Evolutionary conservation across 1,140 invertebrate genomes (phyloP), one percentile per base, ranked within the genome.

Genomic region (Kradibia gibbosae): DNA sequence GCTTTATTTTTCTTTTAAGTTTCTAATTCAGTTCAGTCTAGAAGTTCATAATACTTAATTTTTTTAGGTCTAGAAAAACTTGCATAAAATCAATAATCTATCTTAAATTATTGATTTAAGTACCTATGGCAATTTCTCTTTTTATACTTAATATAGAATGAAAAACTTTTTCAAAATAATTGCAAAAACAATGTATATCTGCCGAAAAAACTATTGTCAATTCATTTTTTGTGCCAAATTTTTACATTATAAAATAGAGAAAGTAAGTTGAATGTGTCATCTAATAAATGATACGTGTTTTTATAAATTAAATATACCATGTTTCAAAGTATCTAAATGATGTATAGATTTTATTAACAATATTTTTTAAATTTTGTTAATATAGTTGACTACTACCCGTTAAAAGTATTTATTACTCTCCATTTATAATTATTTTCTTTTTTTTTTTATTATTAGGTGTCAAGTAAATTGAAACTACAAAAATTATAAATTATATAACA

Each of bases 141-240:
- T n/a, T n/a, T n/a, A n/a, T n/a, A n/a, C 15, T 22, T 22, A 10
- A 11, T 8, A 55, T 20, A 7, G 25, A 10, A 60, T 60, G 25
- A 31, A 60, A 60, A 31, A 10, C 1, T 28, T 60, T 31, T 2
- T 28, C 31, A 28, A 31, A 28, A 28, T 31, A 13, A 28, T 28
- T 7, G 10, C 7, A 31, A 60, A 60, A 60, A 31, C 1, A 28
- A 8, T 13, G 31, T 60, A 4, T 60, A 28, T 31, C 1, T 28
- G n/a, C 17, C 25, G 10, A 28, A 36, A 65, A 20, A 34, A 65
- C 20, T 2, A 42, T 71, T 79, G 48, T 48, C 67, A 79, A 72
- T 72, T 79, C n/a, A 57, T 72, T 25, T 77, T 72, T 74, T 84
- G 86, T 87, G 86, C 86, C 86, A 87, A 87, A 87, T 78, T 50